phyloP scores from a whole-genome alignment of 2,113 vertebrate genomes.

The Willisornis vidua region DNA sequence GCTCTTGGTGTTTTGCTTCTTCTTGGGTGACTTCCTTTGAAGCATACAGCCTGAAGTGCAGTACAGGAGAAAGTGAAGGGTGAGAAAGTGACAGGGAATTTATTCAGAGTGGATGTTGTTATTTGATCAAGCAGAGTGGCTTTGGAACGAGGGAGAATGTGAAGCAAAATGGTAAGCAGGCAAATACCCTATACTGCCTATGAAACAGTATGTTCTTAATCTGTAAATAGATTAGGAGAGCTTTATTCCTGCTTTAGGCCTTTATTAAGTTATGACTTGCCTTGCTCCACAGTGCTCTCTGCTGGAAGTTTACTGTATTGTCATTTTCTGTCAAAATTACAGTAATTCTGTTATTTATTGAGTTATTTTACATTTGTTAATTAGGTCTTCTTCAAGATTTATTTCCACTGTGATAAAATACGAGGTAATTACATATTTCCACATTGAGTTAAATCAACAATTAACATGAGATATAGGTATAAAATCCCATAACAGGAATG shows the following conservation, averaged over 20 bases:
- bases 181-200: not conserved
- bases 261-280: not conserved
- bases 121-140: not conserved
- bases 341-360: not conserved
- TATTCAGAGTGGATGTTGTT: not conserved
- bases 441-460: not conserved
- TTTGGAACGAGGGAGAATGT: not conserved
- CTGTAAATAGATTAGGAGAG: not conserved
- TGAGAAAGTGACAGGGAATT: not conserved
- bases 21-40: not conserved
- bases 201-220: not conserved
- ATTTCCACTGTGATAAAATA: not conserved
- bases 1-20: not conserved
- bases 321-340: not conserved
- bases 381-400: not conserved
- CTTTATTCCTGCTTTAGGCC: not conserved
- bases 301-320: conserved; percentile 14
- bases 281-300: conserved; percentile 59
- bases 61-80: not conserved
- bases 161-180: not conserved
- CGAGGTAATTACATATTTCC: not conserved
- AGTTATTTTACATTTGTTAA: not conserved
- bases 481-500: not conserved
- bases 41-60: not conserved
- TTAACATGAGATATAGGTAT: not conserved